phyloP scores from a whole-genome alignment of 2,888 invertebrate species.

The Diarsia brunnea region DNA sequence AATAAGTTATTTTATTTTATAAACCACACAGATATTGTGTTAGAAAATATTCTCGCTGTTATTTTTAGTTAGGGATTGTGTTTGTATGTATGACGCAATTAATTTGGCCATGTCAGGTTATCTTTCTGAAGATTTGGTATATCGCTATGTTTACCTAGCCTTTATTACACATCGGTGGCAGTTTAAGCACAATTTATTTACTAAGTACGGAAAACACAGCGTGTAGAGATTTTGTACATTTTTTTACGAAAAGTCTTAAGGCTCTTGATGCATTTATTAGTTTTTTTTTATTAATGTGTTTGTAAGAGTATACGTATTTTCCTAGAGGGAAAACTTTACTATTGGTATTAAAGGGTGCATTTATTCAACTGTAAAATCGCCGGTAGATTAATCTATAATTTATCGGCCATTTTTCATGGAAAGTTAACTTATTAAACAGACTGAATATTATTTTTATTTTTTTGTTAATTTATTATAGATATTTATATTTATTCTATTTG shows the following conservation, averaged over 20 bases:
- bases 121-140: not conserved
- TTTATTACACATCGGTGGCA: constrained; percentile 20
- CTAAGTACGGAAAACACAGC: constrained; percentile 11
- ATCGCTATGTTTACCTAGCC: not conserved
- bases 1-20: constrained; percentile 26
- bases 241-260: constrained; percentile 6
- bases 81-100: not conserved
- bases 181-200: constrained; percentile 15
- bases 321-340: constrained; percentile 43
- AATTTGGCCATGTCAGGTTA: constrained; percentile 1
- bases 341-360: constrained; percentile 71
- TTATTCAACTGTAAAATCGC: constrained; percentile 81
- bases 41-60: not conserved
- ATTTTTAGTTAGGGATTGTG: constrained; percentile 13
- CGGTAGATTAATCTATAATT: constrained; percentile 77
- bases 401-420: constrained; percentile 83
- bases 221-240: not conserved
- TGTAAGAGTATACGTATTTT: constrained; percentile 35
- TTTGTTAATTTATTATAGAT: constrained; percentile 83
- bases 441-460: constrained; percentile 78
- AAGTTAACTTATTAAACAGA: constrained; percentile 75
- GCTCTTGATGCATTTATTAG: constrained; percentile 42
- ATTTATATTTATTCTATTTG: constrained; percentile 73
- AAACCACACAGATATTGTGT: constrained; percentile 24
- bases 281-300: constrained; percentile 27